Percentiles rank a stretch among this genome's conserved stretches.
phyloP scores from a whole-genome alignment of 2,113 vertebrate species.

The Spheniscus mendiculus region DNA sequence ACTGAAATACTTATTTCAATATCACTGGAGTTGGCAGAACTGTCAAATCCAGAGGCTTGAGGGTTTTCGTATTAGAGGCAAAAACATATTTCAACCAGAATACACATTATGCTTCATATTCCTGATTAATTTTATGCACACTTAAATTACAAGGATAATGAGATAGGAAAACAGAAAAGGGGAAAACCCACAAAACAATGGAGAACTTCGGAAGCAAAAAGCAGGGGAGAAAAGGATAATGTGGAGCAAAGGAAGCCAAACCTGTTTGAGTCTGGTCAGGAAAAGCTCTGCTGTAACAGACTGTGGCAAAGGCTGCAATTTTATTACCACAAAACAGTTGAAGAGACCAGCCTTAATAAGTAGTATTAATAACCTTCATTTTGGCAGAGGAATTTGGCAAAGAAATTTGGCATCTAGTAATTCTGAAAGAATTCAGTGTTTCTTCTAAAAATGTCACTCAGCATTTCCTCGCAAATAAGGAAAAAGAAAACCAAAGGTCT shows the following conservation, averaged over 20 bases:
- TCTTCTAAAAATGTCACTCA: background rate
- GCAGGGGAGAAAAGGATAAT: background rate
- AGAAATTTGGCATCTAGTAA: background rate
- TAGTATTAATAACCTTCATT: background rate
- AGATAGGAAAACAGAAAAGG: background rate
- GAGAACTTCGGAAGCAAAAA: background rate
- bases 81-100: background rate
- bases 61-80: background rate
- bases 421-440: background rate
- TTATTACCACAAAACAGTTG: background rate
- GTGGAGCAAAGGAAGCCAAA: background rate
- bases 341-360: background rate
- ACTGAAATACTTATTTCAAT: background rate
- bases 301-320: background rate
- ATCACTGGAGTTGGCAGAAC: background rate
- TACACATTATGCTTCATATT: background rate
- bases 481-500: no score
- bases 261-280: background rate
- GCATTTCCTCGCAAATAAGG: background rate
- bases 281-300: rapidly evolving
- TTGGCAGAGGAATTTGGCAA: background rate
- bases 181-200: background rate
- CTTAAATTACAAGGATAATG: background rate
- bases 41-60: background rate
- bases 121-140: background rate